Base-by-base conservation (phyloP, 2,797 vertebrate genomes). In the Pelodytes ibericus region DNA sequence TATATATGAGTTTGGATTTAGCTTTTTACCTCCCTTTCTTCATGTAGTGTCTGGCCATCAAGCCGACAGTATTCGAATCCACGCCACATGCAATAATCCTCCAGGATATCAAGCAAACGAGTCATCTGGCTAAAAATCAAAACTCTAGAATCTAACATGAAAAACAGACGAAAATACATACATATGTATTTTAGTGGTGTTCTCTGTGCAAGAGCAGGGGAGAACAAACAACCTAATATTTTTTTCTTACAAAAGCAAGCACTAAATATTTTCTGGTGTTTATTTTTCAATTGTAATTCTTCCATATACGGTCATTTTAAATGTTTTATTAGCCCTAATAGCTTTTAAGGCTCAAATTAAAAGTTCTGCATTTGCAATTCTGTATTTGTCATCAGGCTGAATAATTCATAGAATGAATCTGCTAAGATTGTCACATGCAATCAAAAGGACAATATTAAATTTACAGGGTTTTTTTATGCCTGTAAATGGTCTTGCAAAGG, bases 81-180 rank as follows among this genome's bases (percentile, higher is more conserved):
- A 81, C 92, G 88, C 92, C 92, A 94, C 92, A 94, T 93, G 79
- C 92, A 94, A 72, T 93, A 94, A 79, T 94, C 92, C 56, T 94
- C 92, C 85, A 94, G 72, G 82, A 94, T 94, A 81, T 94, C 92
- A 80, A 94, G 80, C 66, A 94, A 83, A 7, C 92, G 91, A 71
- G 92, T 94, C 92, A 94, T 94, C 80, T 94, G 92, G 74, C 92
- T 94, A 59, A 94, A 94, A 68, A 94, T 86, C 0, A 94, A 88
- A 66, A 94, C 91, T 72, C 92, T 89, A 57, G 92, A 94, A 83
- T 87, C 92, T 93, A 72, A 25, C 31, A 36, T 26, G 49, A 30
- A 58, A 33, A 7, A 39, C 30, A 49, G 24, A 3, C n/a, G n/a
- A n/a, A 56, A 26, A 36, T 33, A 73, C 16, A 25, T 8, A n/a